Conservation (phyloP, 2,113 vertebrate species). For the Hippocampus barbouri region DNA sequence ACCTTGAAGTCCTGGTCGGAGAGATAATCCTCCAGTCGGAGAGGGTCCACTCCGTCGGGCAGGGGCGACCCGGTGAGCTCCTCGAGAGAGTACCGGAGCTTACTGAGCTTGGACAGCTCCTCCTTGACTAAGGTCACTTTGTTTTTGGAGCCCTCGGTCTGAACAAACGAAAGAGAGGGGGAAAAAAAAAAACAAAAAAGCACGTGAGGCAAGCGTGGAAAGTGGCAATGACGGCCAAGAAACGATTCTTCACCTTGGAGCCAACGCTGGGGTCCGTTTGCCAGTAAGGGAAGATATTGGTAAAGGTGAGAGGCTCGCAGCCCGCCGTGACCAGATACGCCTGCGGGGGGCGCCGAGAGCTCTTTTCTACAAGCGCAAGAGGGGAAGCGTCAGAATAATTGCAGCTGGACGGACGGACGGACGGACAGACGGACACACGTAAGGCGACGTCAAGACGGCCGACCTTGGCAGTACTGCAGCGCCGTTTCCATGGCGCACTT, state of each 20-base stretch:
- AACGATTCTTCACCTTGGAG: constrained; percentile 45
- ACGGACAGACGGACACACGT: no score
- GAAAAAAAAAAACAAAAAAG: neutral
- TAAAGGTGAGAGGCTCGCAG: constrained; percentile 77
- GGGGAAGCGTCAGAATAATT: neutral
- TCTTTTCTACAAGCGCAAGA: constrained; percentile 68
- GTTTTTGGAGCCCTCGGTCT: constrained; percentile 57
- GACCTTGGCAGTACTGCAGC: constrained; percentile 79
- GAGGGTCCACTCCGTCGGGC: constrained; percentile 78
- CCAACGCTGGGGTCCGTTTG: constrained; percentile 57
- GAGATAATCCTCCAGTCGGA: constrained; percentile 75
- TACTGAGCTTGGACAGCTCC: constrained; percentile 69
- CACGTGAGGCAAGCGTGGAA: no score
- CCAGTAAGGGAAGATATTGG: constrained; percentile 80
- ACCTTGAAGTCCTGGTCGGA: constrained; percentile 79
- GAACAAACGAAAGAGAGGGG: neutral
- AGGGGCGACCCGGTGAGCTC: constrained; percentile 72
- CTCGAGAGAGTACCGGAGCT: constrained; percentile 72
- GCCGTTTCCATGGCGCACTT: constrained; percentile 79
- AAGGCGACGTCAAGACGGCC: neutral
- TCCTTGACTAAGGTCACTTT: constrained; percentile 75
- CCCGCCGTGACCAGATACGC: constrained; percentile 75
- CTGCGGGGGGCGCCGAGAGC: constrained; percentile 69
- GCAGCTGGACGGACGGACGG: no score
- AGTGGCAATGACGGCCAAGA: neutral